These are phyloP conservation scores for Drosophila nr. perissopoda DNA, from an alignment of 2,888 invertebrate species.

Conservation along the genomic window DNA sequence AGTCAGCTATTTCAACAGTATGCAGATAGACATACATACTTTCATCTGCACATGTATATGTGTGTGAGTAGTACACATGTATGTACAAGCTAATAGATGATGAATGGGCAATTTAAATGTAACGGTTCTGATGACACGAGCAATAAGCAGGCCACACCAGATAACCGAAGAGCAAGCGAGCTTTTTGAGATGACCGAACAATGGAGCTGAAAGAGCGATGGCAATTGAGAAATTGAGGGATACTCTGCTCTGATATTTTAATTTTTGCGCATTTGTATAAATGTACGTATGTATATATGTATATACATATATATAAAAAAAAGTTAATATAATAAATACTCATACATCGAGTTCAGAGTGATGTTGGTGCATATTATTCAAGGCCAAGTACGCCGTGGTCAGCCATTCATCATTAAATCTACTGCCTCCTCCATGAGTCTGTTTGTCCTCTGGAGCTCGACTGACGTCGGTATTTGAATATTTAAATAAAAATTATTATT, in stretches of 20 bases:
- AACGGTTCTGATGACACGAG: constrained; percentile 43
- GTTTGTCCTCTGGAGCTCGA: background rate
- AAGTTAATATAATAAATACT: background rate
- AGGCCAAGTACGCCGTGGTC: background rate
- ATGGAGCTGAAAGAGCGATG: constrained; percentile 12
- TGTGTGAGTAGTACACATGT: background rate
- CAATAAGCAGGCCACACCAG: background rate
- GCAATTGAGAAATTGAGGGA: background rate
- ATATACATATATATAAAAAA: background rate
- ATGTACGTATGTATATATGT: background rate
- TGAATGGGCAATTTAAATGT: constrained; percentile 48
- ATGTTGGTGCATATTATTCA: background rate
- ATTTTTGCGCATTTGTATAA: too few relatives aligned
- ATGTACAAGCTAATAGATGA: constrained; percentile 23
- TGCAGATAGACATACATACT: background rate
- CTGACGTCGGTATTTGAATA: background rate
- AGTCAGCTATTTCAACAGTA: constrained; percentile 23
- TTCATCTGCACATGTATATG: background rate
- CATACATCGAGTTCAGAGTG: background rate
- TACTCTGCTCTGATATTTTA: background rate
- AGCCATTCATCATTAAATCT: background rate
- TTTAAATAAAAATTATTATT: background rate
- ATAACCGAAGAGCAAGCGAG: background rate
- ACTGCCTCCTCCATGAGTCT: background rate
- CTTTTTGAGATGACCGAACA: constrained; percentile 2